Conservation (phyloP, 2,888 invertebrate genomes). For the Rotaria macrura region DNA sequence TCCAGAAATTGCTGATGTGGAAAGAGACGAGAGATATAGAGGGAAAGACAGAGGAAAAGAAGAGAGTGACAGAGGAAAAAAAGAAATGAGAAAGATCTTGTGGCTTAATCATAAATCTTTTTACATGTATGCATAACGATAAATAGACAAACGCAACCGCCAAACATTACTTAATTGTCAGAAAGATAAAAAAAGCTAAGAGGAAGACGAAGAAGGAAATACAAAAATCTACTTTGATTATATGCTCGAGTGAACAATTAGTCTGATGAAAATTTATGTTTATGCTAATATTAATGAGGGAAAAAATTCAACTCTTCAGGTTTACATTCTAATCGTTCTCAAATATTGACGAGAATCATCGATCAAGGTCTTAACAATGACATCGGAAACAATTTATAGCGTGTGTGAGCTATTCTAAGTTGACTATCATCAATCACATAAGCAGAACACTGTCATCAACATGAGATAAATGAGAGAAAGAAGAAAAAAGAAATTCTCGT, state of each 20-base stretch:
- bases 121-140: background rate
- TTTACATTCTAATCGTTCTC: background rate
- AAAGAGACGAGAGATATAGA: background rate
- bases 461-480: background rate
- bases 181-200: background rate
- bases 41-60: background rate
- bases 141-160: background rate
- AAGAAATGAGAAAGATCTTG: background rate
- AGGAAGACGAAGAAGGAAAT: background rate
- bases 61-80: background rate
- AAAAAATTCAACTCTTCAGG: background rate
- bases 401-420: background rate
- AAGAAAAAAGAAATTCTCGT: background rate
- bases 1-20: background rate
- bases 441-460: background rate
- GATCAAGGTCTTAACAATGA: slow-evolving; percentile 1
- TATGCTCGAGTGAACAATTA: background rate
- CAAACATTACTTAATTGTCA: background rate
- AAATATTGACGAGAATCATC: background rate
- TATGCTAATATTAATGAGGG: background rate
- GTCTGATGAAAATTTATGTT: background rate
- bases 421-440: background rate
- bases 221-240: background rate
- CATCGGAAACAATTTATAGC: background rate
- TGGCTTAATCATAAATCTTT: background rate